These are phyloP conservation scores for Sesia bembeciformis DNA, from an alignment of 2,888 invertebrate genomes.

Conservation along the genomic window DNA sequence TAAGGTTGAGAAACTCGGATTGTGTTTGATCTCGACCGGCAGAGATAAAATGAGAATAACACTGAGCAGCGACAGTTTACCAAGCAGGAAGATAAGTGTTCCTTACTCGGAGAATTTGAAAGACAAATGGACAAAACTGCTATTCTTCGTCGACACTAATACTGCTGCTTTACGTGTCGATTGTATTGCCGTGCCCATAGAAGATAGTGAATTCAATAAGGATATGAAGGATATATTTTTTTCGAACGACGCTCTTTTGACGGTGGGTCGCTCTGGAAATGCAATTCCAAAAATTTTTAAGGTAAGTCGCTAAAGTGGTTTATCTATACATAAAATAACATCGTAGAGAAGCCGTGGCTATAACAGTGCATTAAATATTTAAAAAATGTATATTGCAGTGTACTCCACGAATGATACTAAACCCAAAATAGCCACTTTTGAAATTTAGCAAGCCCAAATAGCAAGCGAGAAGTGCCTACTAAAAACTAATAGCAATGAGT, in stretches of 20 bases:
- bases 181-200: slow-evolving; percentile 7
- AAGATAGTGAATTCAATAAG: background rate
- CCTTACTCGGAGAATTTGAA: background rate
- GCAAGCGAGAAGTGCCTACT: too few species aligned
- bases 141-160: slow-evolving; percentile 17
- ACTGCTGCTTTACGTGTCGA: slow-evolving; percentile 14
- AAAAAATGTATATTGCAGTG: too few species aligned
- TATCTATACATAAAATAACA: too few species aligned
- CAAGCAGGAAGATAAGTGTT: background rate
- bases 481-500: too few species aligned
- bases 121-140: slow-evolving; percentile 16
- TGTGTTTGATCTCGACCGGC: slow-evolving; percentile 21
- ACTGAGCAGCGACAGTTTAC: slow-evolving; percentile 9
- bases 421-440: too few species aligned
- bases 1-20: slow-evolving; percentile 13
- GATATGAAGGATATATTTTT: slow-evolving; percentile 7
- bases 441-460: too few species aligned
- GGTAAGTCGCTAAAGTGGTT: slow-evolving; percentile 6
- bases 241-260: slow-evolving; percentile 2
- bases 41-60: slow-evolving; percentile 11
- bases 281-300: slow-evolving; percentile 3
- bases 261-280: slow-evolving; percentile 7
- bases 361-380: too few species aligned
- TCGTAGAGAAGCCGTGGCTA: too few species aligned
- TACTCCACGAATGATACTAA: too few species aligned